A percentile compares a stretch with the other conserved stretches of the same genome.
phyloP scores from a whole-genome alignment of 2,888 invertebrate genomes.

The Drosophila putrida region DNA sequence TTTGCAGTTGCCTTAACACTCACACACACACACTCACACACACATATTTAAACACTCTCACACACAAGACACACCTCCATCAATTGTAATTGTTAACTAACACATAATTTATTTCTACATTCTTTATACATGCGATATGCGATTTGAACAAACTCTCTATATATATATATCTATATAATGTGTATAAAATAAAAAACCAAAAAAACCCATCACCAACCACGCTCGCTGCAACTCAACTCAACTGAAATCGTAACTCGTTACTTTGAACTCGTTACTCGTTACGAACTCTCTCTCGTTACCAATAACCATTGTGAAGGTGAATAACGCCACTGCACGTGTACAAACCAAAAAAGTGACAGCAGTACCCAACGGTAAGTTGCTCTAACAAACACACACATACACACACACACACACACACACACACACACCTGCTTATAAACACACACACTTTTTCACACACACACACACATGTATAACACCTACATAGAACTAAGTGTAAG shows the following conservation, averaged over 20 bases:
- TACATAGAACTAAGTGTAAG: constrained; percentile 56
- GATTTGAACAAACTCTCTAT: constrained; percentile 40
- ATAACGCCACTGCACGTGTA: constrained; percentile 99
- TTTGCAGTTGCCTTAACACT: constrained; percentile 12
- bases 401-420: constrained; percentile 18
- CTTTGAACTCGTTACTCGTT: constrained; percentile 41
- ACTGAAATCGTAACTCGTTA: constrained; percentile 50
- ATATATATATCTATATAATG: constrained; percentile 55
- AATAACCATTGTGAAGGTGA: constrained; percentile 90
- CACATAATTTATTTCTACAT: constrained; percentile 78
- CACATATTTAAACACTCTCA: constrained; percentile 6
- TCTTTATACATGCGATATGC: constrained; percentile 72
- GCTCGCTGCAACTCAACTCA: constrained; percentile 70
- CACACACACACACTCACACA: constrained; percentile 18
- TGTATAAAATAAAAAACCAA: constrained; percentile 34
- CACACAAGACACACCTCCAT: constrained; percentile 33
- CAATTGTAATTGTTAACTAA: constrained; percentile 74
- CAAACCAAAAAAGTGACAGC: constrained; percentile 97
- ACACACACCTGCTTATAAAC: constrained; percentile 33
- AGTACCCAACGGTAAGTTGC: constrained; percentile 94
- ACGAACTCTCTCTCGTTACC: constrained; percentile 52
- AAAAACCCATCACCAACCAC: constrained; percentile 71
- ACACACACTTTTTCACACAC: constrained; percentile 29
- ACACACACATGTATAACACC: constrained; percentile 27
- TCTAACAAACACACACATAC: constrained; percentile 45